Base-by-base conservation (phyloP, 35 echinoderm and acorn worm genomes). In the Hemicentrotus pulcherrimus region DNA sequence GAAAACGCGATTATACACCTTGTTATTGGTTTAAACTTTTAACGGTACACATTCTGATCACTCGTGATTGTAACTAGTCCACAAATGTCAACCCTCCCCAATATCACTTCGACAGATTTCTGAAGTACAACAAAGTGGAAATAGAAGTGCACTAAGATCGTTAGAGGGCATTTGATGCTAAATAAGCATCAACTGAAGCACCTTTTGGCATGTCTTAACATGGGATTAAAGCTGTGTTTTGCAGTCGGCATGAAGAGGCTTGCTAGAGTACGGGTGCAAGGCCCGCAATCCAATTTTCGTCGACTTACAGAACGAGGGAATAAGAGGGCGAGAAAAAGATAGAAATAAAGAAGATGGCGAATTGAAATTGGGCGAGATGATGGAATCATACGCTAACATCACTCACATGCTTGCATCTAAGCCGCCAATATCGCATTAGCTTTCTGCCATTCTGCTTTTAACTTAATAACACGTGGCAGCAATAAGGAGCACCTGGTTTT, bases 301-400 rank as follows among this genome's bases (percentile, higher is more conserved):
- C 16, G 91, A 93, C 48, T 93, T 93, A 28, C 6, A 58, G 48
- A 93, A 31, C 14, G 91, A n/a, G 46, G 30, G 48, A 93, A 58
- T 32, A 14, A 46, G 32, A n/a, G 48, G 13, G 48, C 19, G 13
- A 50, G 46, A 93, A 58, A 31, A 32, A 52, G 47, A 52, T 5
- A 22, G 4, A 93, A 31, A 47, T 4, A 90, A 35, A 47, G 33
- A 35, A 47, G 46, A 47, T 41, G 88, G 88, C 88, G 88, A 14
- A 47, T 90, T 33, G 32, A 90, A 90, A 90, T 90, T 90, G 88
- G 88, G 88, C 88, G 88, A 90, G 88, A 90, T 93, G 91, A 93
- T 93, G 24, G n/a, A 93, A 93, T 93, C 91, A 93, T 93, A 93
- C 91, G 91, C 91, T 93, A 93, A 93, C 91, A 93, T 93, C 91